A percentile compares a stretch with the other conserved stretches of the same genome.
Conservation (phyloP, 2,797 vertebrate genomes). For the Aulostomus chinensis region DNA sequence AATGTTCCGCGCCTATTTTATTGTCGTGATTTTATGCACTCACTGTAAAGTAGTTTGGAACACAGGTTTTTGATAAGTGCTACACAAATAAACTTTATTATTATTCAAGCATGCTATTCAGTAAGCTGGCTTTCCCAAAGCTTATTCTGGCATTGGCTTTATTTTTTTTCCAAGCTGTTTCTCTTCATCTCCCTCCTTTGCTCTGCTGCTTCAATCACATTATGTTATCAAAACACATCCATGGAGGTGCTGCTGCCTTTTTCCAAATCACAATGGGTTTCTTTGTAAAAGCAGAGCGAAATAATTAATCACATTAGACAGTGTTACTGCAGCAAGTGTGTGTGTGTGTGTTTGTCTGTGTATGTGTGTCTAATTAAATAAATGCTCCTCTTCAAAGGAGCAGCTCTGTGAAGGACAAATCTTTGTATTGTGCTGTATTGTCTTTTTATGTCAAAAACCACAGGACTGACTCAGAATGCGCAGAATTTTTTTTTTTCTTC, state of each 20-base stretch:
- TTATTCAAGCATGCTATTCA: conserved; percentile 20
- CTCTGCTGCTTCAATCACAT: conserved; percentile 64
- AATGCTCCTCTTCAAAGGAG: conserved; percentile 61
- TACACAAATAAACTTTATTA: too few relatives aligned
- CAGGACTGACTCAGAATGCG: conserved; percentile 35
- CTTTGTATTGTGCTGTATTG: conserved; percentile 40
- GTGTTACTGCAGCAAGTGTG: conserved; percentile 52
- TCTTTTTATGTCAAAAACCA: conserved; percentile 47
- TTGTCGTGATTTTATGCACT: too few relatives aligned
- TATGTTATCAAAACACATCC: conserved; percentile 64
- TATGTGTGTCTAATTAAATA: conserved; percentile 70
- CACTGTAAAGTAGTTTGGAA: too few relatives aligned
- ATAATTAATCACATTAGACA: conserved; percentile 68
- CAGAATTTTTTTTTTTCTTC: conserved; percentile 29
- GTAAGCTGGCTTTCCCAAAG: conserved; percentile 45
- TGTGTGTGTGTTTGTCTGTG: too few relatives aligned
- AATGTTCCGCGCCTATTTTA: too few relatives aligned
- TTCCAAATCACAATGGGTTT: conserved; percentile 59
- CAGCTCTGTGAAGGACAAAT: conserved; percentile 48
- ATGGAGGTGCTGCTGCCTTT: conserved; percentile 56
- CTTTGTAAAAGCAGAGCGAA: conserved; percentile 60
- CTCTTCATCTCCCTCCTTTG: conserved; percentile 61
- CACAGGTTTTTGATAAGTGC: too few relatives aligned
- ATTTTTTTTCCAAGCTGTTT: conserved; percentile 62
- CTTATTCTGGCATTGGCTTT: conserved; percentile 48